Conservation (phyloP, 2,888 invertebrate genomes). For the Ectemnius continuus region DNA sequence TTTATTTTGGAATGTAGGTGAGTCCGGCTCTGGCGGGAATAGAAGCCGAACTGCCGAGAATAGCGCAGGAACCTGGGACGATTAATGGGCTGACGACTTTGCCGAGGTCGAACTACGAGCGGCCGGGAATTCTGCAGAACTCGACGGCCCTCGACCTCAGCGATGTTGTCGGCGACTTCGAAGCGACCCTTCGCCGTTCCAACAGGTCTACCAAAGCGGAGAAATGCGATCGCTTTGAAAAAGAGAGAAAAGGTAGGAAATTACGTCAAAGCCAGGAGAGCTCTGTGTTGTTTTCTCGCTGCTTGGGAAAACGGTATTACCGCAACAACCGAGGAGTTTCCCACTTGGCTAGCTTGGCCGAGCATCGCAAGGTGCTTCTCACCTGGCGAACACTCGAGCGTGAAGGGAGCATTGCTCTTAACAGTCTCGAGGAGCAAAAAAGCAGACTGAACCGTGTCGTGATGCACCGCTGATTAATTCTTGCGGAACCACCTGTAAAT, state of each 20-base stretch:
- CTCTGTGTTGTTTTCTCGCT: too few relatives aligned
- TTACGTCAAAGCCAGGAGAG: too few relatives aligned
- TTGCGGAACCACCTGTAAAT: conserved; percentile 11
- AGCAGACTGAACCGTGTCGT: not conserved
- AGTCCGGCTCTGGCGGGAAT: conserved; percentile 65
- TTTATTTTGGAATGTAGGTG: conserved; percentile 59
- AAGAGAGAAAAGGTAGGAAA: conserved; percentile 36
- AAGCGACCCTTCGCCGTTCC: conserved; percentile 82
- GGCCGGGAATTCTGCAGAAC: conserved; percentile 49
- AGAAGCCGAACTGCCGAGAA: conserved; percentile 64
- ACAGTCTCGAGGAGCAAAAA: conserved; percentile 1
- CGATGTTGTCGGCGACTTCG: conserved; percentile 85
- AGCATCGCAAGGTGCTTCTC: not conserved
- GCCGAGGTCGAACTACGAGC: conserved; percentile 53
- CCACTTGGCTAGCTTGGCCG: not conserved
- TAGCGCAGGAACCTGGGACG: conserved; percentile 63
- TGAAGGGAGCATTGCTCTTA: conserved; percentile 10
- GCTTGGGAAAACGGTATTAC: too few relatives aligned
- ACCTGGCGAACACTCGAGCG: conserved; percentile 10
- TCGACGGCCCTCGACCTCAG: conserved; percentile 70
- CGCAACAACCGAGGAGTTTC: not conserved
- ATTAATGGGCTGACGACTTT: conserved; percentile 60
- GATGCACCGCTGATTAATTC: conserved; percentile 32
- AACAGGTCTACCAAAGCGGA: conserved; percentile 55
- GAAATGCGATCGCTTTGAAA: conserved; percentile 31